Evolutionary conservation across 2,797 vertebrate genomes (phyloP).

Genomic region (Lepus oiostolus): DNA sequence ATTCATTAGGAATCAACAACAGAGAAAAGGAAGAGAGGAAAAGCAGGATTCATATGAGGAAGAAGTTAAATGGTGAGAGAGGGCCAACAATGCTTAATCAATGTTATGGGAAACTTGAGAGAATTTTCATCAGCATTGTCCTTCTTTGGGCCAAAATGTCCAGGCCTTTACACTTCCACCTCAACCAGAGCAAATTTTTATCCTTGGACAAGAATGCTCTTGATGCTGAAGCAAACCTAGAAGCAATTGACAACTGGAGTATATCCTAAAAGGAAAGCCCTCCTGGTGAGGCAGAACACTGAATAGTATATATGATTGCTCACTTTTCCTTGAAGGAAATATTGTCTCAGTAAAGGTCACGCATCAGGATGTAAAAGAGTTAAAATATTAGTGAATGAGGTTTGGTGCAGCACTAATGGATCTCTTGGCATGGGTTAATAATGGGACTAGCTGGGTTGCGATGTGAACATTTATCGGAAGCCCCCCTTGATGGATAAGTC

Average conservation of each 20-base stretch:
- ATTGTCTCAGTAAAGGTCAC: neutral
- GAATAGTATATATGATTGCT: neutral
- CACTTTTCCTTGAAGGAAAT: conserved; percentile 29
- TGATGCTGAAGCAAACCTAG: neutral
- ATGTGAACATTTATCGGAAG: neutral
- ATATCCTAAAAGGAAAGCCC: neutral
- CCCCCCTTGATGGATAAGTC: neutral
- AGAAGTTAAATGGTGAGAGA: neutral
- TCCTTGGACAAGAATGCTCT: neutral
- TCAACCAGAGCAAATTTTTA: neutral
- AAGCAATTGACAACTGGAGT: neutral
- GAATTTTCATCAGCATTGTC: neutral
- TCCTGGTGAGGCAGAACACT: neutral
- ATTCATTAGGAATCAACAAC: neutral
- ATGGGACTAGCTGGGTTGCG: neutral
- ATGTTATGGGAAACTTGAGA: neutral
- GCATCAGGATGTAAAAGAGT: neutral
- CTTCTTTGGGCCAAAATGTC: neutral
- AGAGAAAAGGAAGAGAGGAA: neutral
- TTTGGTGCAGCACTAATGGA: neutral
- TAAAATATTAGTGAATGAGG: neutral
- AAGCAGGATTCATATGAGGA: neutral
- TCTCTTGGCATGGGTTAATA: neutral
- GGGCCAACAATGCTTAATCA: neutral
- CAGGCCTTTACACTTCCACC: neutral